Evolutionary conservation across 2,113 vertebrate species (phyloP).

Genomic region (Anhinga anhinga): DNA sequence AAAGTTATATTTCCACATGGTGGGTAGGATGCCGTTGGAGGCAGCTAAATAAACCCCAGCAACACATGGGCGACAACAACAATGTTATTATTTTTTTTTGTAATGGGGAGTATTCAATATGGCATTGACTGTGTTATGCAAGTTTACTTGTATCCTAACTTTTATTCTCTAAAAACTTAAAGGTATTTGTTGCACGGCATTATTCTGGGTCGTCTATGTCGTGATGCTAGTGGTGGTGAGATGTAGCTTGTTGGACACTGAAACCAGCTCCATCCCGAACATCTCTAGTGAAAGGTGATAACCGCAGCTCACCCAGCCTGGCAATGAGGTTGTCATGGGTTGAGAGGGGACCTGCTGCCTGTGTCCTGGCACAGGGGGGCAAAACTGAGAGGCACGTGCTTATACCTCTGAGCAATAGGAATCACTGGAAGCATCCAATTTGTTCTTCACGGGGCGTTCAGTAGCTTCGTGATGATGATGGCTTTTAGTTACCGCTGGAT

Average conservation of each 20-base stretch:
- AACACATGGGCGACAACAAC: neutral
- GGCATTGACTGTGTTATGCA: neutral
- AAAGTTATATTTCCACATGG: rapidly evolving
- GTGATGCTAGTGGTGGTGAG: neutral
- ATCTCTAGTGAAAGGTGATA: rapidly evolving
- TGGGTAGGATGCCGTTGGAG: neutral
- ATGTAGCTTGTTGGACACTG: neutral
- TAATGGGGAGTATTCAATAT: neutral
- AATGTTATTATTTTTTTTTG: neutral
- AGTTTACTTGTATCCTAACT: neutral
- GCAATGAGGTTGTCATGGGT: neutral
- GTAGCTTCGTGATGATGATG: neutral
- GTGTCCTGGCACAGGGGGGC: neutral
- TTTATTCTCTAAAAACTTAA: neutral
- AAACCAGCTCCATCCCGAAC: neutral
- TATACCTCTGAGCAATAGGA: neutral
- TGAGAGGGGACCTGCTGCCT: neutral
- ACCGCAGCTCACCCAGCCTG: neutral
- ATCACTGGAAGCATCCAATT: neutral
- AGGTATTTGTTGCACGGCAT: neutral
- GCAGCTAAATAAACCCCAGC: neutral
- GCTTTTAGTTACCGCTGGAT: neutral
- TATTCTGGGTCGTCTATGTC: neutral
- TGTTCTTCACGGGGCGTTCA: neutral
- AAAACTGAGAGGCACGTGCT: neutral